Conservation (phyloP, 2,113 vertebrate genomes). For the Lophius piscatorius region DNA sequence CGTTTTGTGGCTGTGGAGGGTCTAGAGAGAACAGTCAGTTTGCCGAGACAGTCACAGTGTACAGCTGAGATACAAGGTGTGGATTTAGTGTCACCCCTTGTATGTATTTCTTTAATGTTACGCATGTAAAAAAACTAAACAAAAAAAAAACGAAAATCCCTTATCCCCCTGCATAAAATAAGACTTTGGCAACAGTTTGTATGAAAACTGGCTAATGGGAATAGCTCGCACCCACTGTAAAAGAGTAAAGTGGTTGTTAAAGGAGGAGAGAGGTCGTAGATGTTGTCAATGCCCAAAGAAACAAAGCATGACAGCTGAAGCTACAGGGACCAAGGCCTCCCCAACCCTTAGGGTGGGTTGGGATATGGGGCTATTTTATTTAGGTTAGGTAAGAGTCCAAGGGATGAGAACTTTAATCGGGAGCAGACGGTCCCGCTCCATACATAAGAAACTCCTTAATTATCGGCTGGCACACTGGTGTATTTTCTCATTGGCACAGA, state of each 20-base stretch:
- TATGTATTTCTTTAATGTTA: conserved; percentile 46
- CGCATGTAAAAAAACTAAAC: conserved; percentile 37
- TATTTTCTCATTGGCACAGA: conserved; percentile 81
- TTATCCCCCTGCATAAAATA: conserved; percentile 77
- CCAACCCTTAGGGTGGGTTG: conserved; percentile 1
- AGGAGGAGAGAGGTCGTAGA: conserved; percentile 24
- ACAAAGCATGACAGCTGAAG: conserved; percentile 59
- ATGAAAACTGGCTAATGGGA: conserved; percentile 46
- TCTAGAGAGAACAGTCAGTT: conserved; percentile 23
- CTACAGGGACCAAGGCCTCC: conserved; percentile 52
- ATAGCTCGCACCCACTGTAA: conserved; percentile 7
- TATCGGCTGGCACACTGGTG: conserved; percentile 83
- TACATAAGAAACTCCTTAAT: conserved; percentile 39
- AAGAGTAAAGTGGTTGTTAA: too few relatives aligned
- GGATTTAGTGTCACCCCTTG: conserved; percentile 52
- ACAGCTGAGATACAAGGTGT: conserved; percentile 67
- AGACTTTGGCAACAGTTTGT: conserved; percentile 78
- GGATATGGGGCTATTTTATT: conserved; percentile 4
- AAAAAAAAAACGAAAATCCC: conserved; percentile 61
- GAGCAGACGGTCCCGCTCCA: conserved; percentile 22
- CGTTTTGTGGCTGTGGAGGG: conserved; percentile 73
- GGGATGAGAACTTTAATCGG: conserved; percentile 44
- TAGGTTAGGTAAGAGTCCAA: conserved; percentile 17
- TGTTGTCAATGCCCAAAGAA: conserved; percentile 59
- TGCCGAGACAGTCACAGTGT: conserved; percentile 84